A percentile compares a stretch with the other conserved stretches of the same genome.
These are phyloP conservation scores for Zonotrichia leucophrys DNA, from an alignment of 2,113 vertebrate genomes.

Conservation along the genomic window DNA sequence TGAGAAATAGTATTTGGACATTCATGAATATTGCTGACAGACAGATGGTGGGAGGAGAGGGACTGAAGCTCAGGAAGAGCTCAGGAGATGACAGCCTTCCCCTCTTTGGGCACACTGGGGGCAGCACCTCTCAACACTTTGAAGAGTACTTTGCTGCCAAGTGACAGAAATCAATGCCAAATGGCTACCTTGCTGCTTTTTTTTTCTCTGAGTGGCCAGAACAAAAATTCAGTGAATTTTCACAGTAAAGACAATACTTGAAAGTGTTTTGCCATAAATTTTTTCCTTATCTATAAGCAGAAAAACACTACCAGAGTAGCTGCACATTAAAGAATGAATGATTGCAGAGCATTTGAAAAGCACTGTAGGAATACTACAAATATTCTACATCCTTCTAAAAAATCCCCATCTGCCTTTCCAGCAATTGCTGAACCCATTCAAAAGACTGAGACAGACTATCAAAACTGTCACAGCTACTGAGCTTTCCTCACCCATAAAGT, in stretches of 20 bases:
- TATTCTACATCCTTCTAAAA: background rate
- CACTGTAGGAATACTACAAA: background rate
- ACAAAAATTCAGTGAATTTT: background rate
- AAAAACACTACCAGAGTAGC: background rate
- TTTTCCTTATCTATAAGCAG: background rate
- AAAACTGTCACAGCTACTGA: background rate
- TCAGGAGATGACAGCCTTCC: background rate
- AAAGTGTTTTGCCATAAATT: background rate
- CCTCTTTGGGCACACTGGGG: background rate
- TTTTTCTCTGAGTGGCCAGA: background rate
- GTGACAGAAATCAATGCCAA: conserved; percentile 17
- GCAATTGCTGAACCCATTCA: background rate
- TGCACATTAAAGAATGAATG: background rate
- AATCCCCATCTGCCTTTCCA: background rate
- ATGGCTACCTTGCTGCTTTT: background rate
- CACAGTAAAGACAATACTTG: background rate
- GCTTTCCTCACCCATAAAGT: background rate
- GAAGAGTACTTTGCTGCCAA: conserved; percentile 4
- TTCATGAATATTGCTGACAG: background rate
- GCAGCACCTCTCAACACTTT: background rate
- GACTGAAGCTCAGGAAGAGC: background rate
- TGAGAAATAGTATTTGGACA: conserved; percentile 8
- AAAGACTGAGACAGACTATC: background rate
- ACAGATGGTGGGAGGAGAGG: conserved; percentile 1
- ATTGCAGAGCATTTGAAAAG: background rate